Conservation (phyloP, 2,888 invertebrate genomes). For the Idaea aversata region DNA sequence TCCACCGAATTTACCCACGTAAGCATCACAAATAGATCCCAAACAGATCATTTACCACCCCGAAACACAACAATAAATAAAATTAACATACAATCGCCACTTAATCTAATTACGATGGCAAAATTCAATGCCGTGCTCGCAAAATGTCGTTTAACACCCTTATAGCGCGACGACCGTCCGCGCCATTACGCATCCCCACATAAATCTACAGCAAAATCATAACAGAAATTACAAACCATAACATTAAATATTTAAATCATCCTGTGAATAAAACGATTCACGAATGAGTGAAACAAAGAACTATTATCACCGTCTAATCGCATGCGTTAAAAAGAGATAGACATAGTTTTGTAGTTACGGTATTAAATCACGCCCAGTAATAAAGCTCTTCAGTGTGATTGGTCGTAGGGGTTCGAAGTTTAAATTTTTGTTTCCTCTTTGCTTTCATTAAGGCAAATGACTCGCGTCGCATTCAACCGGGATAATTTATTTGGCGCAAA, state of each 20-base stretch:
- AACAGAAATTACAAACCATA: conserved; percentile 68
- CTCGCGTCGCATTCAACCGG: conserved; percentile 36
- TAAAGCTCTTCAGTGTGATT: conserved; percentile 61
- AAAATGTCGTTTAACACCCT: conserved; percentile 21
- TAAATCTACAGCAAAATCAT: conserved; percentile 70
- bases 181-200: conserved; percentile 61
- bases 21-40: conserved; percentile 3
- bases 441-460: conserved; percentile 58
- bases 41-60: conserved; percentile 11
- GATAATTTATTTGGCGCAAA: conserved; percentile 34
- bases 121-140: conserved; percentile 18
- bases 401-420: conserved; percentile 66
- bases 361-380: conserved; percentile 73
- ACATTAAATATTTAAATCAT: conserved; percentile 72
- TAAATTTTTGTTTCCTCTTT: conserved; percentile 63
- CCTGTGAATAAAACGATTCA: conserved; percentile 53
- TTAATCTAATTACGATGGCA: conserved; percentile 22
- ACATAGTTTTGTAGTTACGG: conserved; percentile 28
- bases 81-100: conserved; percentile 18
- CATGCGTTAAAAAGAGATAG: conserved; percentile 40
- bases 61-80: conserved; percentile 17
- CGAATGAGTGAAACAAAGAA: conserved; percentile 50
- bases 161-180: conserved; percentile 33
- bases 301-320: conserved; percentile 31
- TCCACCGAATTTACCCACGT: conserved; percentile 3